Conservation (phyloP, 2,113 vertebrate genomes). For the Perca fluviatilis region DNA sequence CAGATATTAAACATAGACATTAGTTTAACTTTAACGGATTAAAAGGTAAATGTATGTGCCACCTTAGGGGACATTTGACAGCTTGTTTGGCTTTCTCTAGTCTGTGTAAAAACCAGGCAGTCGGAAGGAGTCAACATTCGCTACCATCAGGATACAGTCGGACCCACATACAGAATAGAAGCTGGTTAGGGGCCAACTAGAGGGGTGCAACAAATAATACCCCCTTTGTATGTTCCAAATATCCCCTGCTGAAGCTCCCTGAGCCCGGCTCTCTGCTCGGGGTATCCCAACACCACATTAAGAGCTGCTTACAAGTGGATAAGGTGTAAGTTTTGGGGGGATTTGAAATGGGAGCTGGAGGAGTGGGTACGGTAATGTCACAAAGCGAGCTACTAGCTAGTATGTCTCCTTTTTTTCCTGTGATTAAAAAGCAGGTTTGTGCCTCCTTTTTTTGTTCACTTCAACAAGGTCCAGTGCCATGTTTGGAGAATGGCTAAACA, state of each 20-base stretch:
- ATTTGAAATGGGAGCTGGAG: slow-evolving; percentile 65
- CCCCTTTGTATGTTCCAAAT: slow-evolving; percentile 77
- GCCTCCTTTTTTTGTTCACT: slow-evolving; percentile 26
- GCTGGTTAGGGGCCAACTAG: slow-evolving; percentile 66
- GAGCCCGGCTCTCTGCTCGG: slow-evolving; percentile 52
- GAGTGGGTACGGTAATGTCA: slow-evolving; percentile 47
- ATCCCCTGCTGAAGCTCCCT: slow-evolving; percentile 69
- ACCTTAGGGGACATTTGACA: neutral
- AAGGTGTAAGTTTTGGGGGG: slow-evolving; percentile 80
- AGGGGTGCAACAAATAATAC: slow-evolving; percentile 79
- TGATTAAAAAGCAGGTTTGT: slow-evolving; percentile 58
- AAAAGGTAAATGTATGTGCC: neutral
- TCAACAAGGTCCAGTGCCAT: slow-evolving; percentile 52
- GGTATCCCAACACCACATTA: slow-evolving; percentile 80
- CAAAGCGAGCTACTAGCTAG: slow-evolving; percentile 38
- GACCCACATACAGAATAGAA: slow-evolving; percentile 68
- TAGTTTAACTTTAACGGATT: neutral
- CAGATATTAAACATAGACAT: neutral
- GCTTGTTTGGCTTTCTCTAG: neutral
- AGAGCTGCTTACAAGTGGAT: slow-evolving; percentile 82
- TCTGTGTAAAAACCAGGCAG: slow-evolving; percentile 12
- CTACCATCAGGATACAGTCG: slow-evolving; percentile 61
- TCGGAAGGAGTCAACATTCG: slow-evolving; percentile 64
- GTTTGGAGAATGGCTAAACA: slow-evolving; percentile 66
- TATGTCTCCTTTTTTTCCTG: slow-evolving; percentile 30